Conservation (phyloP, 2,888 invertebrate genomes). For the Idaea aversata region DNA sequence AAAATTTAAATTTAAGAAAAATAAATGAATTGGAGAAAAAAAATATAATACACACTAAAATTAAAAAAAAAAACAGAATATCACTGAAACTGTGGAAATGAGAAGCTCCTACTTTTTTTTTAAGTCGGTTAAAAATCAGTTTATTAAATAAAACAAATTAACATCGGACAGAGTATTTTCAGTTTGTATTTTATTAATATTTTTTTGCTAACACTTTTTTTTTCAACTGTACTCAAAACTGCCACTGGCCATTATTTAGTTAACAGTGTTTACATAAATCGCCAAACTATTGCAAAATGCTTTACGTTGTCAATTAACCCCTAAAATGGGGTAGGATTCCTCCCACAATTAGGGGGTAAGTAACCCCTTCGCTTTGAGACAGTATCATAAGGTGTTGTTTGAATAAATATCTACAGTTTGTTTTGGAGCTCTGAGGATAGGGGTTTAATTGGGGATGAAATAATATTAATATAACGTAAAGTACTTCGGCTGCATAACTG, state of each 20-base stretch:
- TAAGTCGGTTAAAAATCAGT: too few relatives aligned
- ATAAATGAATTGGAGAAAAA: too few relatives aligned
- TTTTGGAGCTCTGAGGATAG: conserved; percentile 28
- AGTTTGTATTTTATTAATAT: not conserved
- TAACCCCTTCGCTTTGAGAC: conserved; percentile 12
- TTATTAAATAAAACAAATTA: too few relatives aligned
- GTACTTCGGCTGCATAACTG: too few relatives aligned
- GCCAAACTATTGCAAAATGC: conserved; percentile 61
- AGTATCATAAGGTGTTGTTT: conserved; percentile 40
- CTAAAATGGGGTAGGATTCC: conserved; percentile 5
- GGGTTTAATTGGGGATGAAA: conserved; percentile 17
- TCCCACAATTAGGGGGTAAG: conserved; percentile 12
- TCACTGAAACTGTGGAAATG: too few relatives aligned
- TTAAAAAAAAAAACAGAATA: too few relatives aligned
- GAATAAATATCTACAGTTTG: conserved; percentile 32
- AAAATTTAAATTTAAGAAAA: too few relatives aligned
- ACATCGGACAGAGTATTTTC: too few relatives aligned
- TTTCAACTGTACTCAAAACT: conserved; percentile 28
- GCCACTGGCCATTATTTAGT: conserved; percentile 42
- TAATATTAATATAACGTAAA: not conserved
- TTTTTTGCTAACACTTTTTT: conserved; percentile 14
- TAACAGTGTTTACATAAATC: conserved; percentile 58
- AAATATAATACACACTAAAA: too few relatives aligned
- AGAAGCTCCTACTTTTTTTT: too few relatives aligned
- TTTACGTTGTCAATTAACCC: conserved; percentile 64